Conservation (phyloP, 2,113 vertebrate genomes). For the Eidolon helvum region DNA sequence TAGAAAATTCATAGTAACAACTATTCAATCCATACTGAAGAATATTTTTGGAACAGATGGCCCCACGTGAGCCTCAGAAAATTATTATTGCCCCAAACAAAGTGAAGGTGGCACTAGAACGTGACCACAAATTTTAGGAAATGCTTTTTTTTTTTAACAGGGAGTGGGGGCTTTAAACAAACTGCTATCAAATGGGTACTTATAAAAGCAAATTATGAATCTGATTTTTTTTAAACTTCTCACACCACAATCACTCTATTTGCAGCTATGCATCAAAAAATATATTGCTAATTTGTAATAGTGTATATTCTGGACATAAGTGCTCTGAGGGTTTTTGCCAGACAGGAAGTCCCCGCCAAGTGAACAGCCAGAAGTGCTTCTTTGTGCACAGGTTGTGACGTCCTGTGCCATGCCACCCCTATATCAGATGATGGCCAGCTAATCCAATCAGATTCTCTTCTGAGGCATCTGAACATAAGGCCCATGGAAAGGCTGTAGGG, state of each 20-base stretch:
- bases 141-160: neutral
- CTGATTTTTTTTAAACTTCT: neutral
- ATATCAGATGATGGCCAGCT: too few relatives aligned
- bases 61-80: neutral
- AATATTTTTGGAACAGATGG: neutral
- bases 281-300: neutral
- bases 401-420: neutral
- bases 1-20: neutral
- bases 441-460: neutral
- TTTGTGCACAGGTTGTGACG: neutral
- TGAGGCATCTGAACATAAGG: neutral
- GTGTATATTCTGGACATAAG: neutral
- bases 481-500: neutral
- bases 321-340: neutral
- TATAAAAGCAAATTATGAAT: constrained; percentile 7
- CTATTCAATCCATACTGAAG: neutral
- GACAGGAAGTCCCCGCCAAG: neutral
- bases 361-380: neutral
- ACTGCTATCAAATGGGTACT: neutral
- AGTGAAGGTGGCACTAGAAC: neutral
- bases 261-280: neutral
- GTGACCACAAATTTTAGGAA: neutral
- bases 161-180: neutral
- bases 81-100: neutral
- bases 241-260: neutral